phyloP scores from a whole-genome alignment of 2,797 vertebrate species.

The Diglossa cyanea region DNA sequence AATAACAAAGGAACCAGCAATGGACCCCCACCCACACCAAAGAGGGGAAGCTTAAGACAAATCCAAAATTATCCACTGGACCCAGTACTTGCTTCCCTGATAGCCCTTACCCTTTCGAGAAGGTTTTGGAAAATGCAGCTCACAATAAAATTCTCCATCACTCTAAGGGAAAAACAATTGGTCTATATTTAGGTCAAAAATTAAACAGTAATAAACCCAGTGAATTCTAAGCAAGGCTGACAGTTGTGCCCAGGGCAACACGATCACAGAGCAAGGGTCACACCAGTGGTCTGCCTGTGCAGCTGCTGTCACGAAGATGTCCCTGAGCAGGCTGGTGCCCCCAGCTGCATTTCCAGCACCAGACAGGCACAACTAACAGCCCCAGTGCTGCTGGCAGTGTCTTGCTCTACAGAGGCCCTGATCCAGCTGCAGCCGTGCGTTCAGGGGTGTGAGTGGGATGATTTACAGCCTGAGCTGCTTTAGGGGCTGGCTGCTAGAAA shows the following conservation, averaged over 20 bases:
- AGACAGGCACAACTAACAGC: background rate
- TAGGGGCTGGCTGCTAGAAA: background rate
- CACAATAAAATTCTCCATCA: background rate
- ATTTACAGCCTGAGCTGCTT: background rate
- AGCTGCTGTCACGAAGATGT: background rate
- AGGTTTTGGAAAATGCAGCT: background rate
- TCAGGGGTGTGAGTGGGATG: background rate
- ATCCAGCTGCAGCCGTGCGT: background rate
- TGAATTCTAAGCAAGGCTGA: background rate
- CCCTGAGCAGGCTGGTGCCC: background rate
- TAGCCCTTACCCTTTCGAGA: background rate
- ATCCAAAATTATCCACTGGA: background rate
- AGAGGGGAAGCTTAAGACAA: background rate
- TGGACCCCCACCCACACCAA: background rate
- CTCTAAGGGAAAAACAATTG: background rate
- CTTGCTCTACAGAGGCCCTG: background rate
- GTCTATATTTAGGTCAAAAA: slow-evolving; percentile 1
- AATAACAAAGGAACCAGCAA: background rate
- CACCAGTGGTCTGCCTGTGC: rapidly evolving
- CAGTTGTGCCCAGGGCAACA: background rate
- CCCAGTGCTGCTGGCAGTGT: background rate
- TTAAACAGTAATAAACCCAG: background rate
- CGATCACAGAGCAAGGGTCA: background rate
- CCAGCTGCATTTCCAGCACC: background rate
- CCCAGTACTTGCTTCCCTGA: background rate